A percentile compares a stretch with the other conserved stretches of the same genome.
Conservation (phyloP, 2,113 vertebrate species). For the Capreolus pygargus region DNA sequence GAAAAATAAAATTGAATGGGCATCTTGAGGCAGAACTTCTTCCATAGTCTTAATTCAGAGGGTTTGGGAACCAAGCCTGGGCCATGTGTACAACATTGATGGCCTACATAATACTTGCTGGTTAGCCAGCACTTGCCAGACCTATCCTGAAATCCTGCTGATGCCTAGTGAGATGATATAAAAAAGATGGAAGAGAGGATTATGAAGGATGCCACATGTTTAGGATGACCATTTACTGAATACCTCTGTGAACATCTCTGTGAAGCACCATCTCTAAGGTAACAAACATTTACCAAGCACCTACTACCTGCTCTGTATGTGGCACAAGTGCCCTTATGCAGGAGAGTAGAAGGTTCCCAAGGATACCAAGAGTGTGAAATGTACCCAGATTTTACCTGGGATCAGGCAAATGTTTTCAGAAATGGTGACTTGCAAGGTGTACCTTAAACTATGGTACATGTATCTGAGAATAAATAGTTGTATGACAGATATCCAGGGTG, state of each 20-base stretch:
- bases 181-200: neutral
- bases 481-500: neutral
- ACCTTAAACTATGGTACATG: neutral
- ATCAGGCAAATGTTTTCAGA: neutral
- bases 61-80: conserved; percentile 42
- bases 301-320: neutral
- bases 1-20: neutral
- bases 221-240: neutral
- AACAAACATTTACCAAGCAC: neutral
- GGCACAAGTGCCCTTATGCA: neutral
- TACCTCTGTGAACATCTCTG: neutral
- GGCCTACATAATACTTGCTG: conserved; percentile 39
- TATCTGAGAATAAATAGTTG: neutral
- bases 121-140: neutral
- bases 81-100: neutral
- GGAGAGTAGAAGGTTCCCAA: neutral
- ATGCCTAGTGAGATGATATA: neutral
- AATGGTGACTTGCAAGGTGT: neutral
- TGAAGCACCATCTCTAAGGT: neutral
- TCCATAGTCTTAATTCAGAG: neutral
- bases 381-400: neutral
- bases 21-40: neutral
- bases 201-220: neutral
- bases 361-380: neutral
- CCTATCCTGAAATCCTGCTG: neutral